A percentile compares a stretch with the other conserved stretches of the same genome.
Conservation (phyloP, 2,113 vertebrate species). For the Suricata suricatta region DNA sequence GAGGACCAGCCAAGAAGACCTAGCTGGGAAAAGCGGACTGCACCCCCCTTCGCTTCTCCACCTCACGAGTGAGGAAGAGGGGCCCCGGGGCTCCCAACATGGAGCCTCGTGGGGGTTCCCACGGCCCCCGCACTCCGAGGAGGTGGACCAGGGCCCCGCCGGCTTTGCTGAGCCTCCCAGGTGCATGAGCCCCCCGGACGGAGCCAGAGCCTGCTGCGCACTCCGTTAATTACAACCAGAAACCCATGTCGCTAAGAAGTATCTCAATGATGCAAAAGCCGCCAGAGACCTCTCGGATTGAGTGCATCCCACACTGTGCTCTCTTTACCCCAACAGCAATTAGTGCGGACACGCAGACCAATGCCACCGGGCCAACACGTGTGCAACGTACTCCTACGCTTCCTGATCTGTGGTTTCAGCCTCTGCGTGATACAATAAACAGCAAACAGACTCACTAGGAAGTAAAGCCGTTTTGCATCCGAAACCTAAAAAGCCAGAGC, state of each 20-base stretch:
- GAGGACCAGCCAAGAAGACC: accelerated
- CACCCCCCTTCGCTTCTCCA: accelerated
- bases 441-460: background rate
- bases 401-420: background rate
- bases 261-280: background rate
- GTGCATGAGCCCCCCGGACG: accelerated
- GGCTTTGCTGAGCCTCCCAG: accelerated
- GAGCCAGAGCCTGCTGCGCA: background rate
- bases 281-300: background rate
- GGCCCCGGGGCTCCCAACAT: background rate
- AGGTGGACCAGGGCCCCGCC: background rate
- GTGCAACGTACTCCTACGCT: accelerated
- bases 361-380: accelerated
- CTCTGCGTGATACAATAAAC: accelerated
- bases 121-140: accelerated
- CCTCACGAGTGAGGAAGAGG: no score
- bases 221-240: background rate
- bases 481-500: background rate
- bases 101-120: accelerated
- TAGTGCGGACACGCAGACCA: accelerated
- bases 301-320: accelerated
- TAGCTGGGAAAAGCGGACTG: background rate
- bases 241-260: background rate
- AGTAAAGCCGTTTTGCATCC: background rate
- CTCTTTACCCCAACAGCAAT: background rate